Base-by-base conservation (phyloP, 2,113 vertebrate species). In the Ciconia maguari region DNA sequence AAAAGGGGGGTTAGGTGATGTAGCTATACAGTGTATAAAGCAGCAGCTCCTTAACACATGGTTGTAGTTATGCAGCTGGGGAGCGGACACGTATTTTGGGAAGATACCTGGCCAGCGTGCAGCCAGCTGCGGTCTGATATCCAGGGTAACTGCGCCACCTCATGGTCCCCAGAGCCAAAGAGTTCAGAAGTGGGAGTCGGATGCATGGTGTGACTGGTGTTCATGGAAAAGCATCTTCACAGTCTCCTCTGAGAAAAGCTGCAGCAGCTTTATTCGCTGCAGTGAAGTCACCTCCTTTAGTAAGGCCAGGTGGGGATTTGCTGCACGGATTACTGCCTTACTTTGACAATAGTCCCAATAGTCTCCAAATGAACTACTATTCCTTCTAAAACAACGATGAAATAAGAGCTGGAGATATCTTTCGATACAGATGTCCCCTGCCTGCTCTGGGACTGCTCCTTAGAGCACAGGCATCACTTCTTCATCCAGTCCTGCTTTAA, bases 81-180 rank as follows among this genome's bases (percentile, higher is more conserved):
- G 65, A 64, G 55, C 0, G 2, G 38, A 51, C 7, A 6, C 0
- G 0, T 4, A 8, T n/a, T 74, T 93, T 26, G 38, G 68, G 75
- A 70, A 57, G 82, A 38, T n/a, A 52, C n/a, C 62, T 61, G 60
- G 49, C 12, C 29, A 11, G 42, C 0, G 5, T 8, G 25, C 30
- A 72, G 58, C 57, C 84, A 11, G 58, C n/a, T 36, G 20, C 4
- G 86, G 13, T 38, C 32, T 8, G 54, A 95, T 95, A 38, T 6
- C 66, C 89, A 32, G 86, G 60, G 38, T 24, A 87, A 87, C 75
- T 93, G 89, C 83, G 87, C 97, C 97, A 97, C 49, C 96, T 95
- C 83, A 79, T 87, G 97, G 96, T 52, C 89, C 76, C 60, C 72
- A 79, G 57, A 58, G 38, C 32, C 49, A 21, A 62, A 26, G 17